Evolutionary conservation across 1,140 invertebrate genomes (phyloP).

Genomic region (Danaus melanippus): DNA sequence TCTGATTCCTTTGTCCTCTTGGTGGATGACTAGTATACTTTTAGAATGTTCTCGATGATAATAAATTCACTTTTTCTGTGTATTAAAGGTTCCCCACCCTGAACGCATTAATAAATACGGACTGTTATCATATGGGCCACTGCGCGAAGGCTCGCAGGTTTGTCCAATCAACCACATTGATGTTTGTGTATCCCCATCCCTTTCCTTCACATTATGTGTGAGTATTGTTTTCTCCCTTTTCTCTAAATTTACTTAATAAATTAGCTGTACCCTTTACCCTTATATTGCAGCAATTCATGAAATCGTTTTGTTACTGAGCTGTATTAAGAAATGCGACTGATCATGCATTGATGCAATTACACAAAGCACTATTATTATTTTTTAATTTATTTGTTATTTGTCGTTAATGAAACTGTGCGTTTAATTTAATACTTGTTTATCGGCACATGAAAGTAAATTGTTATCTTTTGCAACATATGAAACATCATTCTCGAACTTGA

Average conservation of each 20-base stretch:
- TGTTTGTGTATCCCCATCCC: conserved; percentile 66
- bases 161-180: conserved; percentile 67
- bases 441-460: conserved; percentile 67
- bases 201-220: conserved; percentile 40
- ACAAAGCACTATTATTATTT: conserved; percentile 46
- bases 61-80: conserved; percentile 67
- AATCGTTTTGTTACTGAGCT: conserved; percentile 12
- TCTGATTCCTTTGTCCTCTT: conserved; percentile 38
- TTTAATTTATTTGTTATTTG: conserved; percentile 33
- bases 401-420: conserved; percentile 34
- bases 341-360: conserved; percentile 47
- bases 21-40: conserved; percentile 45
- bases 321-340: conserved; percentile 6
- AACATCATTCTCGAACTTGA: conserved; percentile 8
- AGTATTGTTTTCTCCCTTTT: conserved; percentile 29
- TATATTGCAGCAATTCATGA: conserved; percentile 38
- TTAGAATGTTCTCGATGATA: conserved; percentile 34
- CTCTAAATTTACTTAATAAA: conserved; percentile 10
- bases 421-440: conserved; percentile 62
- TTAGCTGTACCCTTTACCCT: conserved; percentile 12
- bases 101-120: conserved; percentile 73
- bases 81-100: conserved; percentile 72
- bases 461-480: conserved; percentile 19
- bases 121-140: conserved; percentile 71
- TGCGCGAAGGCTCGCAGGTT: conserved; percentile 71